phyloP scores from a whole-genome alignment of 1,140 invertebrate genomes.

The Bombus pyrosoma region DNA sequence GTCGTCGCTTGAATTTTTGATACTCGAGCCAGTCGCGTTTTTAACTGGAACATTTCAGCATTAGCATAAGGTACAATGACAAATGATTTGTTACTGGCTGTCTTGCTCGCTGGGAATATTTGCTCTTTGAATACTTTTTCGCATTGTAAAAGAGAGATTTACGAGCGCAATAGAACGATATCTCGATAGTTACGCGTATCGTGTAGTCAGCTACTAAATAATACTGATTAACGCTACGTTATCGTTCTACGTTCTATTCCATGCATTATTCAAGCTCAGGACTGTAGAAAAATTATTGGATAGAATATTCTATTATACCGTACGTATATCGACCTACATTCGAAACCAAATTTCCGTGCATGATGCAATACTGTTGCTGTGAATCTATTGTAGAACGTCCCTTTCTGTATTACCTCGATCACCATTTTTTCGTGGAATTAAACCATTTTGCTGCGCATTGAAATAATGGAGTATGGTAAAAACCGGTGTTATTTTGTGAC shows the following conservation, averaged over 20 bases:
- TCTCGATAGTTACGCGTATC: neutral
- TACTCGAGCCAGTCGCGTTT: neutral
- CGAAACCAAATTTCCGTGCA: neutral
- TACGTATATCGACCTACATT: neutral
- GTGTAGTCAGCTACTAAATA: neutral
- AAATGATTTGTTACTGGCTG: conserved; percentile 11
- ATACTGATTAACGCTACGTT: neutral
- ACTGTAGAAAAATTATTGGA: neutral
- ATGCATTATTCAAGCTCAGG: neutral
- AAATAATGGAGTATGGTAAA: neutral
- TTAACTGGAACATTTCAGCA: neutral
- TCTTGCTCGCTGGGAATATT: neutral
- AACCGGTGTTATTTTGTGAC: neutral
- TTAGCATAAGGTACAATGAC: neutral
- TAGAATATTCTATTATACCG: neutral
- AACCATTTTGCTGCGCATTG: neutral
- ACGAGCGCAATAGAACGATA: neutral
- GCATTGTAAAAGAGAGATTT: conserved; percentile 19
- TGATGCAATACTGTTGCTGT: neutral
- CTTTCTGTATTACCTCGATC: neutral
- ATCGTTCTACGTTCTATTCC: neutral
- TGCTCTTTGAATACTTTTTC: conserved; percentile 8
- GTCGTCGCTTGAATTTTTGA: neutral
- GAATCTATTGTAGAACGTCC: neutral
- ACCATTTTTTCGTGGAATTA: neutral